Evolutionary conservation across 1,140 invertebrate genomes (phyloP).

Genomic region (Neuroterus valhalla): DNA sequence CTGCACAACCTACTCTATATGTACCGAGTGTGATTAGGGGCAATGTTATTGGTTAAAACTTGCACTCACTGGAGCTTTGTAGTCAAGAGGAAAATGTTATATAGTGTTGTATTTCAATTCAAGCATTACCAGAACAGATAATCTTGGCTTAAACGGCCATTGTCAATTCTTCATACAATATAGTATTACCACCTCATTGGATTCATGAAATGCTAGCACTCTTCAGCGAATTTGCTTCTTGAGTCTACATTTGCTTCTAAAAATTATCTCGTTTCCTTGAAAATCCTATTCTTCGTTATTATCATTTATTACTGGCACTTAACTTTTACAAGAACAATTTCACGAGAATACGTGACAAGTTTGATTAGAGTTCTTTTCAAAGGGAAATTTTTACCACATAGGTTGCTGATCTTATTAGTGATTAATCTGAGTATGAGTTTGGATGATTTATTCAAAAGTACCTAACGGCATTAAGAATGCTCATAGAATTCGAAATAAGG

Average conservation of each 20-base stretch:
- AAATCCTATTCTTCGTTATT: neutral
- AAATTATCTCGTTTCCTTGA: neutral
- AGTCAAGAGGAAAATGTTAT: conserved; percentile 12
- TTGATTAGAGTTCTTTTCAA: neutral
- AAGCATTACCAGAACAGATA: conserved; percentile 8
- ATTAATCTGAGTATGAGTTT: neutral
- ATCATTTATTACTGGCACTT: neutral
- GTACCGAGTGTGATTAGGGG: conserved; percentile 13
- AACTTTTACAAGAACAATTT: neutral
- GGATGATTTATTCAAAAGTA: neutral
- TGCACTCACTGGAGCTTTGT: conserved; percentile 13
- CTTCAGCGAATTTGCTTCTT: conserved; percentile 15
- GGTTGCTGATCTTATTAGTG: neutral
- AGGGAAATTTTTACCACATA: neutral
- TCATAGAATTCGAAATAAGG: conserved; percentile 16
- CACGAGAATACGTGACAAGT: neutral
- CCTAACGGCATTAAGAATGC: neutral
- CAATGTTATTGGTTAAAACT: conserved; percentile 23
- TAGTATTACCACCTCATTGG: conserved; percentile 1
- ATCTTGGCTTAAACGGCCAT: conserved; percentile 9
- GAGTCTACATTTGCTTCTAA: neutral
- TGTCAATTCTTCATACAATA: conserved; percentile 10
- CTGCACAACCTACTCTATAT: neutral
- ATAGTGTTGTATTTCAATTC: conserved; percentile 14
- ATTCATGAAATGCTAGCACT: conserved; percentile 3